Percentiles rank a stretch among this genome's conserved stretches.
phyloP scores from a whole-genome alignment of 1,140 invertebrate genomes.

The Akabosia matsudoensis region DNA sequence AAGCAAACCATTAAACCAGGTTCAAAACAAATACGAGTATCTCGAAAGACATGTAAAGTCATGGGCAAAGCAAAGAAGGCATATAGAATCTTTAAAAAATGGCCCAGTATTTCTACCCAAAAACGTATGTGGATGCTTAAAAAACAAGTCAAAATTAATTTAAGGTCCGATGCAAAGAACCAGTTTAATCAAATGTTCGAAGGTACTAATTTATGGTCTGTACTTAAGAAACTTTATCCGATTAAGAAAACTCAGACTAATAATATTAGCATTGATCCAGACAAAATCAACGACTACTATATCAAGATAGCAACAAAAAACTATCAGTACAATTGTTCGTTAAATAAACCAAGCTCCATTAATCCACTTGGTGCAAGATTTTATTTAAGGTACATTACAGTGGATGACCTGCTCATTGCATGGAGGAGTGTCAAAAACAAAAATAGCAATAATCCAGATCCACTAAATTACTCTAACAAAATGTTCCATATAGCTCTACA shows the following conservation, averaged over 20 bases:
- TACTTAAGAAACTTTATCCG: background rate
- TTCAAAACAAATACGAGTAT: too few relatives aligned
- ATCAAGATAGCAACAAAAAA: background rate
- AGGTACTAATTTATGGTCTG: background rate
- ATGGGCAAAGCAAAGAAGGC: too few relatives aligned
- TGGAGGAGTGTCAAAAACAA: constrained; percentile 12
- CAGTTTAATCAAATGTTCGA: background rate
- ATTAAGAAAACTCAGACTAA: background rate
- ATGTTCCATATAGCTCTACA: background rate
- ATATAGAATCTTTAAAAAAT: too few relatives aligned
- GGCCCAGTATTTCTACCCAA: too few relatives aligned
- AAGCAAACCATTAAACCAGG: background rate
- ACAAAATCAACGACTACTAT: background rate
- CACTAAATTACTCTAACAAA: background rate
- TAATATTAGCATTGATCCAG: background rate
- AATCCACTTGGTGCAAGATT: background rate
- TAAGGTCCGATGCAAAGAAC: too few relatives aligned
- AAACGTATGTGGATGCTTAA: too few relatives aligned
- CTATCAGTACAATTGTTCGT: background rate
- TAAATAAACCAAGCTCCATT: background rate
- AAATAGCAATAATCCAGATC: background rate
- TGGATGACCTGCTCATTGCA: background rate
- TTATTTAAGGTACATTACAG: background rate
- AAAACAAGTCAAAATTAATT: too few relatives aligned
- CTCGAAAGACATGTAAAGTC: too few relatives aligned